Conservation (phyloP, 2,113 vertebrate genomes). For the Bostrychus sinensis region DNA sequence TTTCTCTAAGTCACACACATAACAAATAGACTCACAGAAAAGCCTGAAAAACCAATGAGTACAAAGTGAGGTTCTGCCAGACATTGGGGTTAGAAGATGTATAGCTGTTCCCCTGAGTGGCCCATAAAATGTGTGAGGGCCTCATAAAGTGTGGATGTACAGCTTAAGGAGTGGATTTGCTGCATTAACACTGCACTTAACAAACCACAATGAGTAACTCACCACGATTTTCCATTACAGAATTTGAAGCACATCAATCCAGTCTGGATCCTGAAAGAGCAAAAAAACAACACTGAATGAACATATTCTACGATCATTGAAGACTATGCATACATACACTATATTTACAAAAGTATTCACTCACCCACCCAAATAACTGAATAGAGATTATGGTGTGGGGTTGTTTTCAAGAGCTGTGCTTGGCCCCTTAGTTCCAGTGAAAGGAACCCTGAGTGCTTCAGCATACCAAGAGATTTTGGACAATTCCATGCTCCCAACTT, state of each 20-base stretch:
- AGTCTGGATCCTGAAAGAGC: constrained; percentile 72
- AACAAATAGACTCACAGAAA: constrained; percentile 2
- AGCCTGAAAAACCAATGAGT: constrained; percentile 1
- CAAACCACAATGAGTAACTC: constrained; percentile 61
- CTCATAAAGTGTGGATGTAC: constrained; percentile 53
- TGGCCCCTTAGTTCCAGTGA: no score
- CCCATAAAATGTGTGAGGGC: constrained; percentile 35
- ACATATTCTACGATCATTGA: no score
- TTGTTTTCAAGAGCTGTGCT: no score
- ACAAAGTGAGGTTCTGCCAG: constrained; percentile 12
- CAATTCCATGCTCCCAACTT: no score
- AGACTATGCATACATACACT: no score
- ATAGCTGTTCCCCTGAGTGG: constrained; percentile 26
- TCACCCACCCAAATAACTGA: no score
- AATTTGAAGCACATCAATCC: constrained; percentile 71
- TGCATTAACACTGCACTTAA: constrained; percentile 60
- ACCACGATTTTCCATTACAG: constrained; percentile 85
- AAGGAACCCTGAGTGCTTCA: no score
- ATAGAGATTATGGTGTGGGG: no score
- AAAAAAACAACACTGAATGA: constrained; percentile 28
- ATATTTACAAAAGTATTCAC: no score
- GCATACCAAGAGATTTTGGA: no score
- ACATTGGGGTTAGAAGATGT: constrained; percentile 25
- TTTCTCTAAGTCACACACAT: neutral
- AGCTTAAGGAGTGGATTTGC: constrained; percentile 26